These are phyloP conservation scores for Tachysurus vachellii DNA, from an alignment of 2,113 vertebrate species.

Conservation along the genomic window DNA sequence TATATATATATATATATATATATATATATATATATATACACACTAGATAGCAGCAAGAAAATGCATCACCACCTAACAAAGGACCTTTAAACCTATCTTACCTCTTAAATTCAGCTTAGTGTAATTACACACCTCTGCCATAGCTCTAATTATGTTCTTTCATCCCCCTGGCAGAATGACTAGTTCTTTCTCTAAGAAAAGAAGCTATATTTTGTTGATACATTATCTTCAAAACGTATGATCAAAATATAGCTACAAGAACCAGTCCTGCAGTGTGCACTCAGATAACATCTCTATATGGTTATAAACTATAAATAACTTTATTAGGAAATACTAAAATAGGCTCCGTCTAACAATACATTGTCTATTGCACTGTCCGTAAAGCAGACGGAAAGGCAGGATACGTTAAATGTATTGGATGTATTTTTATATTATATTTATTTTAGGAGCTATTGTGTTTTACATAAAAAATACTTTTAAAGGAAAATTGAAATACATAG, in stretches of 20 bases:
- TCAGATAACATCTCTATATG: neutral
- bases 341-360: neutral
- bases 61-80: constrained; percentile 42
- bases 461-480: neutral
- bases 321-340: neutral
- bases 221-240: neutral
- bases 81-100: too few relatives aligned
- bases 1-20: too few relatives aligned
- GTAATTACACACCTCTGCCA: neutral
- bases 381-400: neutral
- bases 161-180: neutral
- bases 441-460: neutral
- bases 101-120: neutral
- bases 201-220: neutral
- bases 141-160: constrained; percentile 23
- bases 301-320: neutral
- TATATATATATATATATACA: constrained; percentile 49
- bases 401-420: neutral
- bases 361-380: neutral
- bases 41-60: constrained; percentile 55
- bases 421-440: neutral
- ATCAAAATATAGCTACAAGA: too few relatives aligned
- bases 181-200: neutral
- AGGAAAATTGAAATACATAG: neutral
- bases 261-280: neutral